Percentiles rank a stretch among this genome's conserved stretches.
These are phyloP conservation scores for Wasmannia auropunctata DNA, from an alignment of 1,140 invertebrate species.

Conservation along the genomic window DNA sequence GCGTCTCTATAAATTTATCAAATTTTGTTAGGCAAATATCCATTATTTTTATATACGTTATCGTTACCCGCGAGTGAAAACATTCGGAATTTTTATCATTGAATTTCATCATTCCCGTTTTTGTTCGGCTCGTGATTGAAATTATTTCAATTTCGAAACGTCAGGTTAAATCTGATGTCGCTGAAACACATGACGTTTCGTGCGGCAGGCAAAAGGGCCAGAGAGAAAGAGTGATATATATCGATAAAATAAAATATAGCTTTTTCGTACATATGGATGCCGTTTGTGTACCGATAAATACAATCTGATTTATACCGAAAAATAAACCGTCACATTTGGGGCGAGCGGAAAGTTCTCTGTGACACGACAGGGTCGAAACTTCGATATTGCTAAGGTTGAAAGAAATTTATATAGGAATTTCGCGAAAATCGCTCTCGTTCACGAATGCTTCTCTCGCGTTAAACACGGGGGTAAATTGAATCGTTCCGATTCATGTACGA, in stretches of 20 bases:
- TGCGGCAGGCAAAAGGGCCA: neutral
- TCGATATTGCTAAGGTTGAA: neutral
- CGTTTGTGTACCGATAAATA: neutral
- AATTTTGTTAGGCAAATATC: neutral
- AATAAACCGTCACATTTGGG: constrained; percentile 42
- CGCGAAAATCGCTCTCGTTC: constrained; percentile 4
- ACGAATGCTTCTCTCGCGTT: neutral
- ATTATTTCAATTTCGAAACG: constrained; percentile 25
- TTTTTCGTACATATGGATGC: neutral
- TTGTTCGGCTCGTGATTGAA: constrained; percentile 7
- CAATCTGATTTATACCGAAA: constrained; percentile 29
- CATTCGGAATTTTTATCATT: neutral
- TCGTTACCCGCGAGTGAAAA: neutral
- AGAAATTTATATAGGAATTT: constrained; percentile 21
- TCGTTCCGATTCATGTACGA: neutral
- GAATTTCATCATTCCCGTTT: neutral
- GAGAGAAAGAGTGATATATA: too few relatives aligned
- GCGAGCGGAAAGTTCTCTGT: neutral
- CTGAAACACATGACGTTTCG: neutral
- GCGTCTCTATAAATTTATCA: neutral
- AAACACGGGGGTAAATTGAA: constrained; percentile 1
- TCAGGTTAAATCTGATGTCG: neutral
- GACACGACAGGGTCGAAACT: constrained; percentile 5
- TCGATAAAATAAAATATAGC: constrained; percentile 23
- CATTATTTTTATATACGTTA: neutral